Percentiles rank a stretch among this genome's conserved stretches.
These are phyloP conservation scores for Hipposideros larvatus DNA, from an alignment of 2,797 vertebrate species.

Conservation along the genomic window DNA sequence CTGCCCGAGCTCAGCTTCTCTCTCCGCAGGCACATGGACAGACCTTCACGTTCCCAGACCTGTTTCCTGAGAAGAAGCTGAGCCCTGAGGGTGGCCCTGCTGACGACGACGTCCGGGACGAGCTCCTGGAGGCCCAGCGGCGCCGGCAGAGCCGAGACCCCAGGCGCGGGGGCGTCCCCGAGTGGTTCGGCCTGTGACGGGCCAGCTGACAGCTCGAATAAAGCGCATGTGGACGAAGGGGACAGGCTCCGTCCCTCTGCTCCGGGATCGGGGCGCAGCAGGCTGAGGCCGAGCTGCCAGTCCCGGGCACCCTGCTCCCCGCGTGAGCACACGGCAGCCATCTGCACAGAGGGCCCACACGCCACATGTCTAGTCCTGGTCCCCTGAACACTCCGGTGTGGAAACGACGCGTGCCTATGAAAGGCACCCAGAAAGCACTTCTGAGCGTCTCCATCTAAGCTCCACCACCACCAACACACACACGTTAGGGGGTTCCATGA, in stretches of 20 bases:
- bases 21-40: slow-evolving; percentile 91
- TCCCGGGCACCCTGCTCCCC: neutral
- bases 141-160: slow-evolving; percentile 92
- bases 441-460: neutral
- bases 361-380: neutral
- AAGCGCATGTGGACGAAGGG: neutral
- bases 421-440: no score
- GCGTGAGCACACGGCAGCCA: neutral
- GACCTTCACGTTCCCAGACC: slow-evolving; percentile 95
- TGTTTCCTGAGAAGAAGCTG: slow-evolving; percentile 92
- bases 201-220: rapidly evolving
- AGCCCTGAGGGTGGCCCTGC: slow-evolving; percentile 85
- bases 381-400: neutral
- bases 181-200: slow-evolving; percentile 95
- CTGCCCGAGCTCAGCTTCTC: slow-evolving; percentile 39
- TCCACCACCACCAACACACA: no score
- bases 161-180: slow-evolving; percentile 93
- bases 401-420: neutral
- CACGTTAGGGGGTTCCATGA: neutral
- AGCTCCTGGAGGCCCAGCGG: slow-evolving; percentile 91
- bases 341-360: no score
- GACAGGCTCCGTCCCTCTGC: neutral
- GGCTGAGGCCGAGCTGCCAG: neutral
- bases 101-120: slow-evolving; percentile 88
- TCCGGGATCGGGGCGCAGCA: neutral